Evolutionary conservation across 2,888 invertebrate species (phyloP), one percentile per base, ranked within the genome.

Genomic region (Dolichopus griseipennis): DNA sequence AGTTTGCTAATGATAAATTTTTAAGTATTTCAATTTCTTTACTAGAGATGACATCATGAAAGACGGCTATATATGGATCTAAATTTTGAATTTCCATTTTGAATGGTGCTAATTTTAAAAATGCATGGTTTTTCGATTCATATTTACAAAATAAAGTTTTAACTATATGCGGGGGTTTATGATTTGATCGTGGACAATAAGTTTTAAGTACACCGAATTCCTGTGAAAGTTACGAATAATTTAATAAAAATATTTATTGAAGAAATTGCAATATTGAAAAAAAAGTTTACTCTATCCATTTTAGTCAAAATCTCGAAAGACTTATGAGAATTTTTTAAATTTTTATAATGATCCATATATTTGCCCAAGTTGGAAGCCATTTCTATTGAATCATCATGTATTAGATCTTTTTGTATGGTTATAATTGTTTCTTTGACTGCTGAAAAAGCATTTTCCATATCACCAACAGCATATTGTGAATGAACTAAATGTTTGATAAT

Each of bases 11-110:
- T 1, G 78, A 75, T 68, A 77, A 68, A 0, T 43, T 34, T 65
- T 77, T 73, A 0, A 79, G 71, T 7, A 73, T 71, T 0, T 64
- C 66, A 1, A 79, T 79, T 72, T 79, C 79, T 1, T 9, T 15
- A 20, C 75, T 70, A 0, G 74, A 71, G 0, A 79, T 68, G 0
- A 77, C 75, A 65, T 79, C 79, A 66, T 79, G 78, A 41, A 73
- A 79, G 0, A 79, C 33, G 0, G 77, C 76, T 73, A 79, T 75
- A 15, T 77, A 79, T 0, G 79, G 79, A 33, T 79, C 74, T 9
- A 78, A 67, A 0, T 70, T 69, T 8, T 79, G 41, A 8, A 76
- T 22, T 66, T 79, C 79, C 76, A 77, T 76, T 73, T 79, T 79
- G 0, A 79, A 61, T 0, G 79, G 79, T 0, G 79, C 79, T 37